A percentile compares a stretch with the other conserved stretches of the same genome.
Conservation (phyloP, 2,797 vertebrate genomes). For the Micrastur ruficollis region DNA sequence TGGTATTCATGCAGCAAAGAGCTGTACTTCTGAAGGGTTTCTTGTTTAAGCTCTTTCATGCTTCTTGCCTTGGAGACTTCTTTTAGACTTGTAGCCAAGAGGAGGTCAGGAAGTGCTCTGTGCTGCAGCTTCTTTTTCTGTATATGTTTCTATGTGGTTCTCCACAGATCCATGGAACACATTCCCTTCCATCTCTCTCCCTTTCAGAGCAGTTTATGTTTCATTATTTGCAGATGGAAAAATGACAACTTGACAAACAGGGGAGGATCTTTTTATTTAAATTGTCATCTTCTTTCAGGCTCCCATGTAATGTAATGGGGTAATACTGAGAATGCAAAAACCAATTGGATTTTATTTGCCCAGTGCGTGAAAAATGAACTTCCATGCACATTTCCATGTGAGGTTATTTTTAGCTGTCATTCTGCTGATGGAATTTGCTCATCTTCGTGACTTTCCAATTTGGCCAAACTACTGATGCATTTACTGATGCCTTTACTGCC, state of each 20-base stretch:
- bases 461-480: slow-evolving; percentile 47
- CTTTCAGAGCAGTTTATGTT: slow-evolving; percentile 51
- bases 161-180: slow-evolving; percentile 51
- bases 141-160: slow-evolving; percentile 68
- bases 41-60: slow-evolving; percentile 64
- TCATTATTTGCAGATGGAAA: slow-evolving; percentile 68
- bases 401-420: slow-evolving; percentile 52
- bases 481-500: slow-evolving; percentile 56
- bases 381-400: not conserved
- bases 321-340: slow-evolving; percentile 53
- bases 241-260: slow-evolving; percentile 63
- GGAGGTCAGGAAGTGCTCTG: slow-evolving; percentile 63
- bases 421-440: slow-evolving; percentile 37
- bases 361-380: not conserved
- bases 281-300: slow-evolving; percentile 33
- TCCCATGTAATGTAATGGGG: slow-evolving; percentile 22
- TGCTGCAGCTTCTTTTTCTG: slow-evolving; percentile 66
- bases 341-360: not conserved
- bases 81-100: slow-evolving; percentile 63
- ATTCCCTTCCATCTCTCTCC: slow-evolving; percentile 36
- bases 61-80: slow-evolving; percentile 56
- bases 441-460: slow-evolving; percentile 45
- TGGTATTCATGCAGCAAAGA: slow-evolving; percentile 73
- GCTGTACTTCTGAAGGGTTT: slow-evolving; percentile 71
- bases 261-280: slow-evolving; percentile 62